These are phyloP conservation scores for Kryptopterus vitreolus DNA, from an alignment of 2,797 vertebrate genomes.

Conservation along the genomic window DNA sequence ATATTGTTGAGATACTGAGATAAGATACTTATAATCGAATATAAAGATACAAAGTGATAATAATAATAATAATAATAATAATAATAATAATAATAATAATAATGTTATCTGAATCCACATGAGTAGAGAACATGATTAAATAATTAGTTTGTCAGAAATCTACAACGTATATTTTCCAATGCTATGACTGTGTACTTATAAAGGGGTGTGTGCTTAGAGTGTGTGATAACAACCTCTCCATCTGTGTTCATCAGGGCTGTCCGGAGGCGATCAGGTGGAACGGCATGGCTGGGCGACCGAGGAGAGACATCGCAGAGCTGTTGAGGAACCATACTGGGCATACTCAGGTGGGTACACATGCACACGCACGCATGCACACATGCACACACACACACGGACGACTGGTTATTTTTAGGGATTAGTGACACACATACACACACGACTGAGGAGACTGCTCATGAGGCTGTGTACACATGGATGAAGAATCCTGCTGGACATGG, in stretches of 20 bases:
- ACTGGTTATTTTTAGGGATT: constrained; percentile 16
- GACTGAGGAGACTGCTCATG: background rate
- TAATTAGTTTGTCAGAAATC: too few relatives aligned
- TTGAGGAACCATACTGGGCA: constrained; percentile 90
- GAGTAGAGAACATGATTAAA: too few relatives aligned
- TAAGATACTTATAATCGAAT: background rate
- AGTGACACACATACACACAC: background rate
- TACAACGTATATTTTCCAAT: background rate
- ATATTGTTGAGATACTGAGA: too few relatives aligned
- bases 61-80: too few relatives aligned
- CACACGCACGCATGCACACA: background rate
- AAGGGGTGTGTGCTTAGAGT: background rate
- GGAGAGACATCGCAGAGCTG: constrained; percentile 80
- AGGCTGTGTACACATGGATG: background rate
- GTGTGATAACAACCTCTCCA: constrained; percentile 49
- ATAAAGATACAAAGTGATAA: background rate
- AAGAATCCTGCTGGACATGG: constrained; percentile 5
- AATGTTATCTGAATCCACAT: too few relatives aligned
- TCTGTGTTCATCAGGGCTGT: constrained; percentile 73
- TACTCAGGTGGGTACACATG: constrained; percentile 82
- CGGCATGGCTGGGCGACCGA: constrained; percentile 69
- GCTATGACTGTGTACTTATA: background rate
- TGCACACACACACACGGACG: background rate
- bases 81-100: too few relatives aligned
- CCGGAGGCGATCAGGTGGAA: constrained; percentile 80